Evolutionary conservation across 2,113 vertebrate species (phyloP).

Genomic region (Oreamnos americanus): DNA sequence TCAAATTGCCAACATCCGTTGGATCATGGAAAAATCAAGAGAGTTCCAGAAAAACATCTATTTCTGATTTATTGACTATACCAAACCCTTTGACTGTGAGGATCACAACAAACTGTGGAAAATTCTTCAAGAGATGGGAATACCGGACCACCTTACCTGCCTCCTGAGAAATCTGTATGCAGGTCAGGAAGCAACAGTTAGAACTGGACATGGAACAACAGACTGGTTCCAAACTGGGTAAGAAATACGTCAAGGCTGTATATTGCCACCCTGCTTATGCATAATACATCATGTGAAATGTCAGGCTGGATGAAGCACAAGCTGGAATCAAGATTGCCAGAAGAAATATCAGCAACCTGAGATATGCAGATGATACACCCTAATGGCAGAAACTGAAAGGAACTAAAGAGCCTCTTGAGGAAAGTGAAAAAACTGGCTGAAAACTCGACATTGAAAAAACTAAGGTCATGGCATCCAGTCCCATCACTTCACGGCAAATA

Average conservation of each 20-base stretch:
- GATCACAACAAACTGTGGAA: not conserved
- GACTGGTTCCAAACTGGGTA: not conserved
- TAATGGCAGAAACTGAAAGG: not conserved
- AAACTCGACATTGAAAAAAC: not conserved
- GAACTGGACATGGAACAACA: not conserved
- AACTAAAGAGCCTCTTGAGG: not conserved
- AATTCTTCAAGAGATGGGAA: not conserved
- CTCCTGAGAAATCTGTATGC: not conserved
- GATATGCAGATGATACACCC: not conserved
- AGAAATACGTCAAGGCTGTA: not conserved
- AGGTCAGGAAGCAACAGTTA: not conserved
- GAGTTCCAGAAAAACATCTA: not conserved
- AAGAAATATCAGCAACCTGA: not conserved
- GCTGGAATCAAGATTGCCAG: not conserved
- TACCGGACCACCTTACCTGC: rapidly evolving
- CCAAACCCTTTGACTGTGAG: not conserved
- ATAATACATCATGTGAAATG: not conserved
- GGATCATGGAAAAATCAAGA: not conserved
- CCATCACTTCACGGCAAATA: not conserved
- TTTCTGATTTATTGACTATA: not conserved
- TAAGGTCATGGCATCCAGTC: not conserved
- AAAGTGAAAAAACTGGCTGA: not conserved
- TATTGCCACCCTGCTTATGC: not conserved
- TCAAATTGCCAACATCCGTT: not conserved
- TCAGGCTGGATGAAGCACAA: not conserved